Evolutionary conservation across 2,888 invertebrate species (phyloP).

Genomic region (Cheilosia impressa): DNA sequence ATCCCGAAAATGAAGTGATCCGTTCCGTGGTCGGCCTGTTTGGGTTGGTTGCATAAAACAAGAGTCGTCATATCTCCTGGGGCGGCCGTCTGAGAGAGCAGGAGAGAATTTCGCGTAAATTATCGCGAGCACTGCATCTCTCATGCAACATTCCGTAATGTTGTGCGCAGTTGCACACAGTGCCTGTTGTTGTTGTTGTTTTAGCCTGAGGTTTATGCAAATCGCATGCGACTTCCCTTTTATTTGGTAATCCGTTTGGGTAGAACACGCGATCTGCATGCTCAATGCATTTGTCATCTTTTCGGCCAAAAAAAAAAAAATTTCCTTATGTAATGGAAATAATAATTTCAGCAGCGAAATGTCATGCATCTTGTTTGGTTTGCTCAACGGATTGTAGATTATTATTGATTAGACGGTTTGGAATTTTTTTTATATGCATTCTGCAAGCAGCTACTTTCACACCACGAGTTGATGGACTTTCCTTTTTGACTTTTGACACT

Average conservation of each 20-base stretch:
- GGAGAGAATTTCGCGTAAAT: conserved; percentile 28
- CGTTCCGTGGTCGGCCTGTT: conserved; percentile 7
- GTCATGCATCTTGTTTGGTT: conserved; percentile 17
- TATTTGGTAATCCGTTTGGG: conserved; percentile 45
- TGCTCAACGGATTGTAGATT: conserved; percentile 3
- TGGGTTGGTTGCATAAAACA: conserved; percentile 31
- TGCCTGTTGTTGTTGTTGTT: conserved; percentile 6
- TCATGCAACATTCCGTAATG: conserved; percentile 44
- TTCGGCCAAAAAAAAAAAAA: not conserved
- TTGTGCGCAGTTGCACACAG: not conserved
- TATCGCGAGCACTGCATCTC: conserved; percentile 42
- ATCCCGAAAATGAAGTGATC: conserved; percentile 44
- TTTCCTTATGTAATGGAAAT: conserved; percentile 33
- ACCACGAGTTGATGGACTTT: too few species aligned
- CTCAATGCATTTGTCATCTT: conserved; percentile 31
- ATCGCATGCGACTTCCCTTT: conserved; percentile 48
- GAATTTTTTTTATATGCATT: too few species aligned
- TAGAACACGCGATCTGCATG: conserved; percentile 56
- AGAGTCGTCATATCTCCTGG: conserved; percentile 15
- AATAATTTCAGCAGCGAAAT: conserved; percentile 17
- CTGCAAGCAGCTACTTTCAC: too few species aligned
- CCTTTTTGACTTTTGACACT: too few species aligned
- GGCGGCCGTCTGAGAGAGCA: not conserved
- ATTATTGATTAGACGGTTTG: conserved; percentile 10
- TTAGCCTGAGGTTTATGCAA: conserved; percentile 44